Evolutionary conservation across 2,113 vertebrate genomes (phyloP).

Genomic region (Colius striatus): DNA sequence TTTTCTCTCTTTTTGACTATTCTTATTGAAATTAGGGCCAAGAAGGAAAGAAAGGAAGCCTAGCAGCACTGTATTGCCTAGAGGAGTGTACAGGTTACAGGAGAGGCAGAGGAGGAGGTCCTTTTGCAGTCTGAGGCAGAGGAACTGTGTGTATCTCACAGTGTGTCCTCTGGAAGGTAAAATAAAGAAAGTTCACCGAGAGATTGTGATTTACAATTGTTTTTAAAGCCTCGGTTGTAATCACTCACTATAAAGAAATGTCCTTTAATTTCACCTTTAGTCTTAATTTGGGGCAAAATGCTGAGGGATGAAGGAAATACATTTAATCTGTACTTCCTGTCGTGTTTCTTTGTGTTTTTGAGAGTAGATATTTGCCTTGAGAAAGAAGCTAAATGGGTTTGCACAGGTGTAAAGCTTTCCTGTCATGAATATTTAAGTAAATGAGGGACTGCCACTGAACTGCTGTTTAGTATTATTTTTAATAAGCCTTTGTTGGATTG

Average conservation of each 20-base stretch:
- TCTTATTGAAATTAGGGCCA: background rate
- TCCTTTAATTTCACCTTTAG: background rate
- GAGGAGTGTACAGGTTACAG: background rate
- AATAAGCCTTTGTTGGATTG: background rate
- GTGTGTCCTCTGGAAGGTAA: background rate
- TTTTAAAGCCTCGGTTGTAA: background rate
- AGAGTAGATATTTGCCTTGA: constrained; percentile 1
- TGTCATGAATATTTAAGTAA: constrained; percentile 40
- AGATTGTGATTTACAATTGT: background rate
- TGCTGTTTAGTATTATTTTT: background rate
- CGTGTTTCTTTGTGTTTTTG: background rate
- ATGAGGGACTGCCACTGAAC: background rate
- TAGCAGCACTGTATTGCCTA: accelerated
- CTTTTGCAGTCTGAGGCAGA: background rate
- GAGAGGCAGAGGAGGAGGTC: background rate
- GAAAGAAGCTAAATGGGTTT: constrained; percentile 3
- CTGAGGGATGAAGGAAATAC: background rate
- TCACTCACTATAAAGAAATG: background rate
- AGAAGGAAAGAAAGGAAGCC: background rate
- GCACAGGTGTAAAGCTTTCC: constrained; percentile 41
- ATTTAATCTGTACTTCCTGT: background rate
- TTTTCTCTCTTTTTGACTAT: background rate
- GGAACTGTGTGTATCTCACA: background rate
- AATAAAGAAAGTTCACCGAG: background rate
- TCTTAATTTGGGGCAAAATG: background rate